A percentile compares a stretch with the other conserved stretches of the same genome.
Conservation (phyloP, 2,888 invertebrate genomes). For the Dryadula phaetusa region DNA sequence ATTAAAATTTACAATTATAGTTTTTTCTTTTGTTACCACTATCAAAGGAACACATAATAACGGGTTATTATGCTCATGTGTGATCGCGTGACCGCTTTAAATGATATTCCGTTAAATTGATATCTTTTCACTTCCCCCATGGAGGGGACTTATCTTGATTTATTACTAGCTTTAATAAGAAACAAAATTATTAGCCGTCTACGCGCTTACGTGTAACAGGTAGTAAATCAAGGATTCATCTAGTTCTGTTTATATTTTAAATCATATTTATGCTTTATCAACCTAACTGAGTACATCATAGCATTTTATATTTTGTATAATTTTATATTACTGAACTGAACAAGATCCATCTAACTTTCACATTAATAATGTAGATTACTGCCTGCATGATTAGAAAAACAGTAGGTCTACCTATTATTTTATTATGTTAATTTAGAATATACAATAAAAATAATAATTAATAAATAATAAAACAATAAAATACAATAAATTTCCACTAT, state of each 20-base stretch:
- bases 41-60: slow-evolving; percentile 43
- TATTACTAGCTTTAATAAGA: slow-evolving; percentile 57
- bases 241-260: slow-evolving; percentile 29
- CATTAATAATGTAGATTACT: no score
- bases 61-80: slow-evolving; percentile 46
- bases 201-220: slow-evolving; percentile 41
- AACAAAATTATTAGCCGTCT: slow-evolving; percentile 51
- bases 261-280: slow-evolving; percentile 24
- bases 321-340: not conserved
- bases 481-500: no score
- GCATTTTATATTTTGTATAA: not conserved
- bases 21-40: slow-evolving; percentile 33
- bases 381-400: not conserved
- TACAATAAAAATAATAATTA: no score
- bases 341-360: not conserved
- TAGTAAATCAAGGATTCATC: slow-evolving; percentile 48
- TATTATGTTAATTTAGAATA: no score
- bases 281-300: not conserved
- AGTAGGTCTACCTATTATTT: no score
- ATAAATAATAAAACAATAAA: no score
- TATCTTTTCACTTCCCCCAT: slow-evolving; percentile 67
- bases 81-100: slow-evolving; percentile 63
- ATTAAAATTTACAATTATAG: slow-evolving; percentile 24
- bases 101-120: slow-evolving; percentile 64
- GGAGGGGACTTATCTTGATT: slow-evolving; percentile 64